A percentile compares a stretch with the other conserved stretches of the same genome.
Conservation (phyloP, 2,113 vertebrate genomes). For the Porphyrio hochstetteri region DNA sequence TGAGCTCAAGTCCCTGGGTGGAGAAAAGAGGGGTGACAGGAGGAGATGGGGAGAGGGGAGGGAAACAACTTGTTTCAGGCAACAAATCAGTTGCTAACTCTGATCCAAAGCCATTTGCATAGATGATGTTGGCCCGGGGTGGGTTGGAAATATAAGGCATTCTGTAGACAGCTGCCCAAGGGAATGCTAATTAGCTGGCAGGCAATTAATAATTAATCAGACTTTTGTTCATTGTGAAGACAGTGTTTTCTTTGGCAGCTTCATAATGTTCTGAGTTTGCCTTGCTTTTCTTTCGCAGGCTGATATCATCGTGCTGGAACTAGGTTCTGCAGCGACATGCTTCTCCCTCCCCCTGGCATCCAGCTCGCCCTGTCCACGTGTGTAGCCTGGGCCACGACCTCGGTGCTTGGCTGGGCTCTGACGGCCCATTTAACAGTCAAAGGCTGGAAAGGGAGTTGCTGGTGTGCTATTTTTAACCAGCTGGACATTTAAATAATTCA, state of each 20-base stretch:
- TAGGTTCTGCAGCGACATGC: not conserved
- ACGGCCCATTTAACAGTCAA: not conserved
- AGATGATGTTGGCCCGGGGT: constrained; percentile 25
- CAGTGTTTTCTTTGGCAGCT: constrained; percentile 69
- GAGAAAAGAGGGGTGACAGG: constrained; percentile 14
- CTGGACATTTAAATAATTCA: constrained; percentile 57
- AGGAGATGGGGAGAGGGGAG: constrained; percentile 15
- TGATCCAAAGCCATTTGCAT: constrained; percentile 34
- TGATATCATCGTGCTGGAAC: constrained; percentile 52
- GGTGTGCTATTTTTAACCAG: constrained; percentile 61
- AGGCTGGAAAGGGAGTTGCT: constrained; percentile 55
- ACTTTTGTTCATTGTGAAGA: constrained; percentile 70
- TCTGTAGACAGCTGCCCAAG: constrained; percentile 67
- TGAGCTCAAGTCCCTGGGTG: constrained; percentile 9
- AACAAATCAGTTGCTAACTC: constrained; percentile 45
- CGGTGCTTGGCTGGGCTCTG: constrained; percentile 37
- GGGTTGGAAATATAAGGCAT: constrained; percentile 48
- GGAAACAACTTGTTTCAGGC: constrained; percentile 52
- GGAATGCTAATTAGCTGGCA: constrained; percentile 74
- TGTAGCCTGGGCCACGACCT: constrained; percentile 14
- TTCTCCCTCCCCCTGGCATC: constrained; percentile 31
- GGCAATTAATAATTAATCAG: constrained; percentile 75
- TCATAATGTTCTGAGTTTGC: constrained; percentile 35
- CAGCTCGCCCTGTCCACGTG: constrained; percentile 16
- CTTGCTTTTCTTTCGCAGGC: constrained; percentile 25